Evolutionary conservation across 2,797 vertebrate genomes (phyloP).

Genomic region (Acestrorhynchus altus): DNA sequence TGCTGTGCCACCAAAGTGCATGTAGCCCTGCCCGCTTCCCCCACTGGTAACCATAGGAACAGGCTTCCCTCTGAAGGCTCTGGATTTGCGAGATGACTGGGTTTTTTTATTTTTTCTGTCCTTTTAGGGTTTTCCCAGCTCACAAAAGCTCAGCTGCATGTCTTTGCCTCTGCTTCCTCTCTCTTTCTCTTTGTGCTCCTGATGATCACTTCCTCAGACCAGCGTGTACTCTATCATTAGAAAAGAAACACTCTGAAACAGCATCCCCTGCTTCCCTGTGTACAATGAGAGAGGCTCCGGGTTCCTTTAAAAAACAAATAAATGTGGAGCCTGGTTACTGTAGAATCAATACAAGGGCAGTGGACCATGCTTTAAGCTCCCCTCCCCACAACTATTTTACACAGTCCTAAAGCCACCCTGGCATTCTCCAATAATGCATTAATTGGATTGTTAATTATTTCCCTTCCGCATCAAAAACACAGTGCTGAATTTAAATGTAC

Average conservation of each 20-base stretch:
- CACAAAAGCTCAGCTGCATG: conserved; percentile 50
- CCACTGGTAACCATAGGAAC: conserved; percentile 64
- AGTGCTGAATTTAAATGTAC: background rate
- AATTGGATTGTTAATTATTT: conserved; percentile 22
- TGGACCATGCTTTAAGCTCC: conserved; percentile 50
- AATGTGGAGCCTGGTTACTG: conserved; percentile 40
- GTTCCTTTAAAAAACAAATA: conserved; percentile 1
- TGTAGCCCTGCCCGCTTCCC: background rate
- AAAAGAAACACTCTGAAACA: conserved; percentile 22
- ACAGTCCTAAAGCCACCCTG: conserved; percentile 66
- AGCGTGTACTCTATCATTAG: background rate
- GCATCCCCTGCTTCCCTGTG: conserved; percentile 7
- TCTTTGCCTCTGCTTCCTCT: conserved; percentile 37
- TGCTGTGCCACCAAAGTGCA: conserved; percentile 33
- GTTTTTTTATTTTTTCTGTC: conserved; percentile 57
- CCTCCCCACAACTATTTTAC: conserved; percentile 48
- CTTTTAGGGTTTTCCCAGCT: conserved; percentile 50
- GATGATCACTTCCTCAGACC: conserved; percentile 41
- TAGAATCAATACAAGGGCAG: conserved; percentile 60
- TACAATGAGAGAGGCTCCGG: conserved; percentile 24
- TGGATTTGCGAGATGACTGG: conserved; percentile 51
- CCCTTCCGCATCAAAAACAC: background rate
- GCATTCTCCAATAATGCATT: conserved; percentile 23
- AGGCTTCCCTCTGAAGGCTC: conserved; percentile 47
- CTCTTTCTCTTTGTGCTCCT: conserved; percentile 21